A percentile compares a stretch with the other conserved stretches of the same genome.
phyloP scores from a whole-genome alignment of 30 jellyfish, hydroid and myxozoan genomes.

The Hydra vulgaris region DNA sequence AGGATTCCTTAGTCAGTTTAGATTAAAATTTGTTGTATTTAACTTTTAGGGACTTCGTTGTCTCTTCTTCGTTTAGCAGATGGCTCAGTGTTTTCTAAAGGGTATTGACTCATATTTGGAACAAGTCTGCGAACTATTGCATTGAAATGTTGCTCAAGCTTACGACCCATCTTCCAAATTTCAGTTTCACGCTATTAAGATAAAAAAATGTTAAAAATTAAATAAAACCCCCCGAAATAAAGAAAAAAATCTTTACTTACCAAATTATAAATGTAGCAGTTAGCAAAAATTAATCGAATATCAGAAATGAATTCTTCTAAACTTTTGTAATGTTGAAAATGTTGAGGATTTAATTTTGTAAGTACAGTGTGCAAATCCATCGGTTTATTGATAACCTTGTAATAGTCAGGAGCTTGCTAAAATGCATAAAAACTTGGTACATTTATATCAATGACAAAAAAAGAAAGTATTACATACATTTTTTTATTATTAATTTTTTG shows the following conservation, averaged over 20 bases:
- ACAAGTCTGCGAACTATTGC: neutral
- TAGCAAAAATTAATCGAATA: conserved; percentile 50
- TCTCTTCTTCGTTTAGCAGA: neutral
- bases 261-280: conserved; percentile 69
- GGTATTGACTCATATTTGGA: conserved; percentile 7
- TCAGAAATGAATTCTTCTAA: conserved; percentile 59
- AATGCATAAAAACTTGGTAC: neutral
- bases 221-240: neutral
- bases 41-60: neutral
- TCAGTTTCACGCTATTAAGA: conserved; percentile 69
- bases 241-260: conserved; percentile 26
- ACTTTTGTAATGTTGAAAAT: conserved; percentile 43
- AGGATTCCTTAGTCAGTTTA: neutral
- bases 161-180: conserved; percentile 72
- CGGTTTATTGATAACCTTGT: conserved; percentile 72
- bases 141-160: conserved; percentile 43
- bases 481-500: too few relatives aligned
- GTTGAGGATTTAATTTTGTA: conserved; percentile 48
- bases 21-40: neutral
- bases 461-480: too few relatives aligned
- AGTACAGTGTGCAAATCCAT: conserved; percentile 77
- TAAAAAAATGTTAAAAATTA: neutral
- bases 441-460: too few relatives aligned
- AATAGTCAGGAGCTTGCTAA: conserved; percentile 76
- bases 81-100: neutral